Base-by-base conservation (phyloP, 2,113 vertebrate species). In the Uropsilus gracilis region DNA sequence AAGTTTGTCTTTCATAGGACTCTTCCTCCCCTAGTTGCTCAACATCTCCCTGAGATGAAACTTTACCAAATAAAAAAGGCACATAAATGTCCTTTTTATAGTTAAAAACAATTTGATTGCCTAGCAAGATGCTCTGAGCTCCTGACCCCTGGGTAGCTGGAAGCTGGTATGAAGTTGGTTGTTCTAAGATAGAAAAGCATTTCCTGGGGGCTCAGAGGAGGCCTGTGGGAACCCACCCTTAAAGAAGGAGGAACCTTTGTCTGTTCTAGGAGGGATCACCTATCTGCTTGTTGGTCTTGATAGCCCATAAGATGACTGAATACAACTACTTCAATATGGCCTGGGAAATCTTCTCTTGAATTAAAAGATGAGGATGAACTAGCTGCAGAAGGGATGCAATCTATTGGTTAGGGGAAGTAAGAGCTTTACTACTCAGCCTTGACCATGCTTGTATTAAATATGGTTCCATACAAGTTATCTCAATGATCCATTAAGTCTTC, bases 1-100 rank as follows among this genome's bases (percentile, higher is more conserved):
- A 91, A 92, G 57, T 91, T 94, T 80, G 39, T 86, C 82, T 94
- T 92, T 94, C 48, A 68, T 55, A 78, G 4, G 11, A 84, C 3
- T n/a, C 86, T 68, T 10, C 63, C 59, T 93, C 39, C 44, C 61
- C 50, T 59, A n/a, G 20, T 59, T 61, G 50, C n/a, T 92, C 68
- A 69, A 61, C 37, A 32, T 95, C 42, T 89, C 37, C 61, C 53
- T 64, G 63, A 94, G 55, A 92, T 57, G 90, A 89, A 94, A 89
- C 48, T 69, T 85, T 22, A 82, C 44, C 48, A 26, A 75, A 44
- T 28, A 69, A 61, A 92, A 89, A 53, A 64, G 12, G 30, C 14
- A 0, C 73, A 26, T 50, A 81, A 88, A 89, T 86, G 59, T 44
- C 30, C 86, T 84, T 77, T 22, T 39, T 39, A 30, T 83, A 82